A percentile compares a stretch with the other conserved stretches of the same genome.
These are phyloP conservation scores for Monopterus albus DNA, from an alignment of 2,113 vertebrate genomes.

Conservation along the genomic window DNA sequence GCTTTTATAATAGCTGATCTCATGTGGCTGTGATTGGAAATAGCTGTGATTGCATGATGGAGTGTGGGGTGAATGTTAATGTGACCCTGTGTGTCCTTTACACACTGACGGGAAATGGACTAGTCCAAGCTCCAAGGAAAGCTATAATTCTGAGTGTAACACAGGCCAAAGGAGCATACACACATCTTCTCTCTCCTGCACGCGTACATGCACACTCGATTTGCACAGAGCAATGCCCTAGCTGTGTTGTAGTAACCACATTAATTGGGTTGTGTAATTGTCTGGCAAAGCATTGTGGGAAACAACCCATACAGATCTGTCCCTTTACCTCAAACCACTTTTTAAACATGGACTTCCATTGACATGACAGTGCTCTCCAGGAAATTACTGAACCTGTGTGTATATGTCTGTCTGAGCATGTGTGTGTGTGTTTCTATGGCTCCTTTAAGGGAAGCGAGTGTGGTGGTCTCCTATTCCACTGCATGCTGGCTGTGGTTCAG, in stretches of 20 bases:
- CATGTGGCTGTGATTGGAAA: constrained; percentile 60
- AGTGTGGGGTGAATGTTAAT: constrained; percentile 75
- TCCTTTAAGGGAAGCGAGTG: constrained; percentile 75
- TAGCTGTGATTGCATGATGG: constrained; percentile 63
- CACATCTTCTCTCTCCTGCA: constrained; percentile 13
- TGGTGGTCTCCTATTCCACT: constrained; percentile 73
- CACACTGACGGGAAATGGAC: constrained; percentile 75
- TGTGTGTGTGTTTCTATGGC: constrained; percentile 56
- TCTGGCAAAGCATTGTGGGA: constrained; percentile 78
- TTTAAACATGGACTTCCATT: constrained; percentile 75
- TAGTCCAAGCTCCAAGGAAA: constrained; percentile 73
- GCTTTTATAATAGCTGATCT: constrained; percentile 46
- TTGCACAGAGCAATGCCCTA: constrained; percentile 42
- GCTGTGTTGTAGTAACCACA: constrained; percentile 73
- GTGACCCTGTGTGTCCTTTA: constrained; percentile 72
- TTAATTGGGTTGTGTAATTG: constrained; percentile 81
- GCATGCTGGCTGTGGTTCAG: constrained; percentile 77
- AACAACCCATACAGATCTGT: constrained; percentile 70
- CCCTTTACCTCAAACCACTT: constrained; percentile 72
- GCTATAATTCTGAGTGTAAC: constrained; percentile 72
- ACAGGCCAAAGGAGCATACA: constrained; percentile 57
- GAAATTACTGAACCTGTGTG: constrained; percentile 69
- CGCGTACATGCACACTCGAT: constrained; percentile 11
- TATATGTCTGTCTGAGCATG: constrained; percentile 30
- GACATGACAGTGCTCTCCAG: constrained; percentile 72